Evolutionary conservation across 2,888 invertebrate species (phyloP).

Genomic region (Thumatha senex): DNA sequence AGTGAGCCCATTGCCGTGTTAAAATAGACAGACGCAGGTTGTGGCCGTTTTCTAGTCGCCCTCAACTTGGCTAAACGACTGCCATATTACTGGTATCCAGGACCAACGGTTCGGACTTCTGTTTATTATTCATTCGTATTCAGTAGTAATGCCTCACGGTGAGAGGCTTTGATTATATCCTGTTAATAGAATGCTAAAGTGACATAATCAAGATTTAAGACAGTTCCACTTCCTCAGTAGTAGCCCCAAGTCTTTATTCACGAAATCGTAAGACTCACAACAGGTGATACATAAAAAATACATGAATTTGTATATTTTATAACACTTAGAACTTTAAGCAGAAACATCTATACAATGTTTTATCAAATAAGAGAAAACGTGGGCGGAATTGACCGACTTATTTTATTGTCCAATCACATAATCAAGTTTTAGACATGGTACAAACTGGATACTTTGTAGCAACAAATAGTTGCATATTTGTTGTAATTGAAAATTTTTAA

Average conservation of each 20-base stretch:
- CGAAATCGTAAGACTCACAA: slow-evolving; percentile 21
- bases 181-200: background rate
- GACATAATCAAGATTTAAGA: background rate
- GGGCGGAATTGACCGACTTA: slow-evolving; percentile 41
- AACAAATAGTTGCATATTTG: slow-evolving; percentile 5
- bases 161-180: background rate
- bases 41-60: too few species aligned
- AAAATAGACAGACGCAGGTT: too few species aligned
- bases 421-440: slow-evolving; percentile 21
- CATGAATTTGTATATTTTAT: slow-evolving; percentile 36
- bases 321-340: slow-evolving; percentile 32
- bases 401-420: slow-evolving; percentile 37
- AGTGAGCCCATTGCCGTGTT: too few species aligned
- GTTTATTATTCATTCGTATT: too few species aligned
- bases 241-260: slow-evolving; percentile 1
- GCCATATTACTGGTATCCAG: too few species aligned
- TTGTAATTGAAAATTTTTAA: background rate
- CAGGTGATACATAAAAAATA: slow-evolving; percentile 27
- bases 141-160: too few species aligned
- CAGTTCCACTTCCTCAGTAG: background rate
- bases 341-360: slow-evolving; percentile 34
- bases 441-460: slow-evolving; percentile 21
- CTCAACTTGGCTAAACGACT: too few species aligned
- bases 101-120: too few species aligned
- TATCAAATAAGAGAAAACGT: slow-evolving; percentile 41